Evolutionary conservation across 2,113 vertebrate species (phyloP).

Genomic region (Malaclemys terrapin): DNA sequence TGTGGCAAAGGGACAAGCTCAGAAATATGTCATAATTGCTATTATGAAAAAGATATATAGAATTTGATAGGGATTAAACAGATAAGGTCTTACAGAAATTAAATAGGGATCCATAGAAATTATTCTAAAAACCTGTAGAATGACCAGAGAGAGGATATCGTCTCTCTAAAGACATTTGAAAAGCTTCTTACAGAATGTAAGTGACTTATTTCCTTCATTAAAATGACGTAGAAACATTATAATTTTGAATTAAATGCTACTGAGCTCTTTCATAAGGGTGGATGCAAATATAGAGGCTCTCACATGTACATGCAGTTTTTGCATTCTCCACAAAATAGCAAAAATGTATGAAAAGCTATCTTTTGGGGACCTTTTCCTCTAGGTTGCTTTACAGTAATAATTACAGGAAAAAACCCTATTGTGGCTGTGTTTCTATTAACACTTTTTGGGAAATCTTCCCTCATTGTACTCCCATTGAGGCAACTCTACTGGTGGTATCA

Average conservation of each 20-base stretch:
- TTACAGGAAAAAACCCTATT: not conserved
- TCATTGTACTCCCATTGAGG: not conserved
- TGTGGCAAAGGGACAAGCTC: not conserved
- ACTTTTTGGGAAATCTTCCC: fast-evolving
- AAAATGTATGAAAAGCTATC: not conserved
- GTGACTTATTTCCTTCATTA: not conserved
- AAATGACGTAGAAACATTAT: not conserved
- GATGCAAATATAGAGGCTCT: not conserved
- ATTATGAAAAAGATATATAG: not conserved
- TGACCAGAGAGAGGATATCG: not conserved
- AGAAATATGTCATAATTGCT: not conserved
- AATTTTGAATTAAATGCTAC: not conserved
- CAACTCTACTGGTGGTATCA: not conserved
- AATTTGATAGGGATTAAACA: not conserved
- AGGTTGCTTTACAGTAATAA: not conserved
- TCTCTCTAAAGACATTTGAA: not conserved
- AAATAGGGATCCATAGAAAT: not conserved
- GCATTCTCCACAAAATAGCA: not conserved
- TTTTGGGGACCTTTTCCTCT: not conserved
- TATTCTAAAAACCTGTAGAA: not conserved
- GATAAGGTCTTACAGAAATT: not conserved
- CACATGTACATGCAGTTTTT: not conserved
- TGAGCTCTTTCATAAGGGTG: not conserved
- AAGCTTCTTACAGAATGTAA: not conserved
- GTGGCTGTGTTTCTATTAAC: not conserved